Percentiles rank a stretch among this genome's conserved stretches.
These are phyloP conservation scores for Drosophila suzukii DNA, from an alignment of 1,140 invertebrate species.

Conservation along the genomic window DNA sequence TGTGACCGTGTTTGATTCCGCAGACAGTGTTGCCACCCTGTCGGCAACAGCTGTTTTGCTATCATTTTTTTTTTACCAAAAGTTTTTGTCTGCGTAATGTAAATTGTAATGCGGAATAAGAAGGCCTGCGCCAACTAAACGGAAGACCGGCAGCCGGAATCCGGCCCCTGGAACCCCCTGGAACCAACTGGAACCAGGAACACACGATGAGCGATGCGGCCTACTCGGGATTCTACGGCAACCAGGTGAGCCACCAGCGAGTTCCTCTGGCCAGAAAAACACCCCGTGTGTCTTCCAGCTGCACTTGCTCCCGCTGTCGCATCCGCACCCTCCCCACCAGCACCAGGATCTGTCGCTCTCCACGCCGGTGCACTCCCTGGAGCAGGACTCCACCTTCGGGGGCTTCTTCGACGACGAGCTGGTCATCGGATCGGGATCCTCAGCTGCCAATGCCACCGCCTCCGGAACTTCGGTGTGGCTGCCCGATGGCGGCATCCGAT, in stretches of 20 bases:
- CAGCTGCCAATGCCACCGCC: not conserved
- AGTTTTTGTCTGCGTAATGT: constrained; percentile 38
- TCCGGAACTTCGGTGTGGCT: constrained; percentile 22
- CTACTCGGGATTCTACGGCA: constrained; percentile 54
- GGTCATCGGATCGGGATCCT: constrained; percentile 14
- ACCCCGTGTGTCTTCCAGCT: constrained; percentile 48
- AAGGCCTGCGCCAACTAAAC: constrained; percentile 5
- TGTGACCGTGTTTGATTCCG: not conserved
- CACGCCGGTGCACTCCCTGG: constrained; percentile 63
- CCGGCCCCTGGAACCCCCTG: constrained; percentile 10
- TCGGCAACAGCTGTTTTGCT: constrained; percentile 18
- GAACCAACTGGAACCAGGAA: constrained; percentile 5
- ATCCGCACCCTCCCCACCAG: constrained; percentile 25
- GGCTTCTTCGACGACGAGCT: constrained; percentile 66
- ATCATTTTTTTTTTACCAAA: constrained; percentile 18
- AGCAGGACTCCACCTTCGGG: constrained; percentile 57
- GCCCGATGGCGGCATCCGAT: constrained; percentile 9
- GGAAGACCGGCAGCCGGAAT: constrained; percentile 18
- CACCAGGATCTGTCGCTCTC: constrained; percentile 64
- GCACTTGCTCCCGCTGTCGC: constrained; percentile 35
- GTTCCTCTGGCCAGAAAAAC: constrained; percentile 30
- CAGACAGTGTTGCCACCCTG: not conserved
- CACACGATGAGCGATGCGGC: constrained; percentile 65
- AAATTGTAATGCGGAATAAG: constrained; percentile 46
- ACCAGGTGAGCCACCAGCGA: constrained; percentile 56